A percentile compares a stretch with the other conserved stretches of the same genome.
Conservation (phyloP, 2,888 invertebrate genomes). For the Latheticus oryzae region DNA sequence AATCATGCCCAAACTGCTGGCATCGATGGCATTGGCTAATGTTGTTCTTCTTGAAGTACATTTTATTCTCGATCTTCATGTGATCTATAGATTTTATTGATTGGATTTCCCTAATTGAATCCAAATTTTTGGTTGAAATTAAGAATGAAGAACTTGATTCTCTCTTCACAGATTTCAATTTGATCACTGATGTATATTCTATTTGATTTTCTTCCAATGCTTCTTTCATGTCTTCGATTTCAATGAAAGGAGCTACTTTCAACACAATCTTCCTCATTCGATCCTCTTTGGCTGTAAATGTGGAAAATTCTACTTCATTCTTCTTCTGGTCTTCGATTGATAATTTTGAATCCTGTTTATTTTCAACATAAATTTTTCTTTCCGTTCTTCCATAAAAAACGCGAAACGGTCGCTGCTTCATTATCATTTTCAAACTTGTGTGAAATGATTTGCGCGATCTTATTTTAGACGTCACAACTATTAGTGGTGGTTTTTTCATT, state of each 20-base stretch:
- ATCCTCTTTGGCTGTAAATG: constrained; percentile 18
- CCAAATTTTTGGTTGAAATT: background rate
- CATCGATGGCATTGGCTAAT: constrained; percentile 64
- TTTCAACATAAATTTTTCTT: constrained; percentile 14
- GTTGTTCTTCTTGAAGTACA: constrained; percentile 46
- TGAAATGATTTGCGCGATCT: too few species aligned
- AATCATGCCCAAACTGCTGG: constrained; percentile 65
- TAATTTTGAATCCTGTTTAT: background rate
- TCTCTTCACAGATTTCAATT: background rate
- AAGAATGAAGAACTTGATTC: background rate
- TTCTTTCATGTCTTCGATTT: constrained; percentile 13
- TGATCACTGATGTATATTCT: background rate
- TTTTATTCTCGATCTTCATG: constrained; percentile 18
- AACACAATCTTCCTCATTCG: constrained; percentile 23
- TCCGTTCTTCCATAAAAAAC: too few species aligned
- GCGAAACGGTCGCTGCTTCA: too few species aligned
- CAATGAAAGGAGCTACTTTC: constrained; percentile 22
- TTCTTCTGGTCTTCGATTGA: background rate
- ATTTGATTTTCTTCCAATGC: background rate
- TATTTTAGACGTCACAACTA: too few species aligned
- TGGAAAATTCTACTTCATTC: constrained; percentile 5
- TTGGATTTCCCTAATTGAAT: constrained; percentile 6
- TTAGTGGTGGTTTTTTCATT: too few species aligned
- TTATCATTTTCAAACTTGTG: too few species aligned
- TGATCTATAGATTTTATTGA: constrained; percentile 18